Base-by-base conservation (phyloP, 2,113 vertebrate species). In the Leucosticte australis region DNA sequence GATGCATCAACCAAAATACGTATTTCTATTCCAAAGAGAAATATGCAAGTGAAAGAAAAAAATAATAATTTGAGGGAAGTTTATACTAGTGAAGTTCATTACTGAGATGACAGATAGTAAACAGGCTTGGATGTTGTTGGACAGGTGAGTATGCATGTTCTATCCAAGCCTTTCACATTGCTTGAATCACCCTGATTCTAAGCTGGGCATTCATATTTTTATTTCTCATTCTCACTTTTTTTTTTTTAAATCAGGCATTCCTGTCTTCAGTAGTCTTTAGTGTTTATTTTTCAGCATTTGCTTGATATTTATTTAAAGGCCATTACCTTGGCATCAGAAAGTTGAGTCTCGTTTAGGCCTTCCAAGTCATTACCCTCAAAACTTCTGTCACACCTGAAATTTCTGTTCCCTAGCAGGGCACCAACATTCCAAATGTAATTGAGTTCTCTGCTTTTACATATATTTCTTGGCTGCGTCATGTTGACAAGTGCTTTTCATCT, bases 401-500 rank as follows among this genome's bases (percentile, higher is more conserved):
- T 87, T n/a, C 41, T 49, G 65, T 60, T 84, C 74, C 62, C 82
- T 91, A 89, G 62, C 70, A 56, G 57, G 53, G 33, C 46, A 83
- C 37, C 73, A 81, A 2, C 91, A 92, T 95, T 91, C 89, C 87
- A 85, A 46, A 79, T 76, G 53, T 92, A 85, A 92, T 85, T 95
- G 84, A 75, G 46, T 87, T 91, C 69, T 75, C 53, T 91, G 37
- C 87, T 95, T 91, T 87, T 87, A 89, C 83, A 50, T 94, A 83
- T 89, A 68, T 89, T 68, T 65, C 44, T 91, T 84, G 53, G 42
- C 87, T 50, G 69, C 85, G 67, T 85, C 77, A 85, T 15, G 62
- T 49, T 95, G 83, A 92, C 91, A 94, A 91, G 52, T 39, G 62
- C 35, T 95, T 95, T 95, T 91, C 53, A 60, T 91, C 74, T 57